Evolutionary conservation across 2,888 invertebrate species (phyloP).

Genomic region (Xanthia icteritia): DNA sequence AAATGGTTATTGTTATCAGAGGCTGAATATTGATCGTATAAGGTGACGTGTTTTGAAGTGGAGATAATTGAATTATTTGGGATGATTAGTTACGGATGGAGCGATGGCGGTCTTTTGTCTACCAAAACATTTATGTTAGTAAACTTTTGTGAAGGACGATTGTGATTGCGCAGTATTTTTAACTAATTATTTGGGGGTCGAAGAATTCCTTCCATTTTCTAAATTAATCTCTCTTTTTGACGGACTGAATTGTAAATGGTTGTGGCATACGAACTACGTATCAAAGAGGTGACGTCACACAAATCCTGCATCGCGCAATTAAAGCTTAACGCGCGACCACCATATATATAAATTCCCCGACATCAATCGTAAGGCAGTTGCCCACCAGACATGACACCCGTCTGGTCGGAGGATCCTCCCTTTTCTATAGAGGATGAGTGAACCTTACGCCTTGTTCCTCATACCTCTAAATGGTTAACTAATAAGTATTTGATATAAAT

Average conservation of each 20-base stretch:
- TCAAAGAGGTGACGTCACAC: too few relatives aligned
- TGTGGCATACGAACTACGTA: too few relatives aligned
- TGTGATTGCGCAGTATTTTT: conserved; percentile 2
- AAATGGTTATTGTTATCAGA: conserved; percentile 34
- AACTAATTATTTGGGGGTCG: neutral
- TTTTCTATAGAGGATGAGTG: too few relatives aligned
- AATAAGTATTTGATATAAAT: neutral
- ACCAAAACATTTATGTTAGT: conserved; percentile 5
- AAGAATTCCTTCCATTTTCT: neutral
- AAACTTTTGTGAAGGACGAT: conserved; percentile 4
- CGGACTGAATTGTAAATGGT: neutral
- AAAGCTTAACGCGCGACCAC: too few relatives aligned
- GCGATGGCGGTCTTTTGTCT: conserved; percentile 1
- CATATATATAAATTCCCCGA: too few relatives aligned
- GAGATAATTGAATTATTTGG: conserved; percentile 34
- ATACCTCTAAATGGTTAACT: too few relatives aligned
- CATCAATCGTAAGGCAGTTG: too few relatives aligned
- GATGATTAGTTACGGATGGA: conserved; percentile 26
- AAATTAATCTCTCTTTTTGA: neutral
- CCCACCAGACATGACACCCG: too few relatives aligned
- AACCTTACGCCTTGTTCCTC: too few relatives aligned
- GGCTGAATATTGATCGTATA: conserved; percentile 12
- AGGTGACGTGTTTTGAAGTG: conserved; percentile 29
- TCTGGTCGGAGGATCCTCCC: too few relatives aligned
- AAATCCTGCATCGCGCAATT: too few relatives aligned